phyloP scores from a whole-genome alignment of 2,797 vertebrate species.

The Hydrocynus forskahlii region DNA sequence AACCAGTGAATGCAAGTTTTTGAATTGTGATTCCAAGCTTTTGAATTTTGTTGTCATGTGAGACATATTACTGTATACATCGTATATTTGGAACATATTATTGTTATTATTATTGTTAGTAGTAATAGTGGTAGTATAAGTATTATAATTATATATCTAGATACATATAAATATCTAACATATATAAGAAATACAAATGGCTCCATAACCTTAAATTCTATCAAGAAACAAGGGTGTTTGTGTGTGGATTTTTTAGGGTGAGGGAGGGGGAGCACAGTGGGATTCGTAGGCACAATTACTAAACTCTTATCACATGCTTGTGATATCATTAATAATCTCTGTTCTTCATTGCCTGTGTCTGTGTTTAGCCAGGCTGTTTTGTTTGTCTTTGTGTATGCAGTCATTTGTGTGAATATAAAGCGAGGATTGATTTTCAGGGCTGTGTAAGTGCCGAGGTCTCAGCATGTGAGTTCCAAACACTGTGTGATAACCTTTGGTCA shows the following conservation, averaged over 20 bases:
- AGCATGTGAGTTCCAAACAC: constrained; percentile 20
- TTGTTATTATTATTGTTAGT: no score
- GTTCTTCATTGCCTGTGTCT: not conserved
- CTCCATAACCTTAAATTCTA: not conserved
- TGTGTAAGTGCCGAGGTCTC: not conserved
- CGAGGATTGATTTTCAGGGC: not conserved
- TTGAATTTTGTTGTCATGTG: no score
- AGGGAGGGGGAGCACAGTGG: not conserved
- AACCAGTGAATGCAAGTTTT: not conserved
- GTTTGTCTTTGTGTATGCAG: not conserved
- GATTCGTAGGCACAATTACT: not conserved
- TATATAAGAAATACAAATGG: no score
- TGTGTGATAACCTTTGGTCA: constrained; percentile 25
- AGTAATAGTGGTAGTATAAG: no score
- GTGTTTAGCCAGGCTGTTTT: not conserved
- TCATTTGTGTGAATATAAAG: constrained; percentile 15
- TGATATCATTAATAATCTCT: not conserved
- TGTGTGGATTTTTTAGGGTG: not conserved
- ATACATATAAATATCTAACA: no score
- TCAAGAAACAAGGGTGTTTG: not conserved
- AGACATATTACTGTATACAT: no score
- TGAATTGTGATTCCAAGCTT: no score
- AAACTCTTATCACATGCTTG: constrained; percentile 6
- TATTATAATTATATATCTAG: no score
- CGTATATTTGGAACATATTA: no score